Conservation (phyloP, 2,888 invertebrate genomes). For the Sympetrum striolatum region DNA sequence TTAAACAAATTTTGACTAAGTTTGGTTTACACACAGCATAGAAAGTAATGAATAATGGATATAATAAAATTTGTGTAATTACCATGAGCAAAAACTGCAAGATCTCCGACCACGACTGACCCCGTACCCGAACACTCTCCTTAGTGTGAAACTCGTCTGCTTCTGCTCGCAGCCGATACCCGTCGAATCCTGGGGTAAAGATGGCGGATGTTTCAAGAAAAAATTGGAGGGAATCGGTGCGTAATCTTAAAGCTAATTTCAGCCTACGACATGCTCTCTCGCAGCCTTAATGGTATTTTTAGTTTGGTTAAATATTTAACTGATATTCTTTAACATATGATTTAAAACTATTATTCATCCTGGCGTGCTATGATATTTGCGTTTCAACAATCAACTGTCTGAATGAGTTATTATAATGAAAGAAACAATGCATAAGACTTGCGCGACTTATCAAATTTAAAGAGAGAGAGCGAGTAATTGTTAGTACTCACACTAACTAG, state of each 20-base stretch:
- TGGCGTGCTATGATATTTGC: neutral
- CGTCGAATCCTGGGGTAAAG: conserved; percentile 44
- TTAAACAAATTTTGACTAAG: neutral
- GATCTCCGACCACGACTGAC: conserved; percentile 38
- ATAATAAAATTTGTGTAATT: neutral
- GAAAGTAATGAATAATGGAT: neutral
- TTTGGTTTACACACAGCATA: neutral
- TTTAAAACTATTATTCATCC: neutral
- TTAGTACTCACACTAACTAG: no score
- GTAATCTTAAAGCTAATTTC: conserved; percentile 10
- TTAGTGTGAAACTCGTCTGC: conserved; percentile 37
- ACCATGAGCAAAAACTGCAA: conserved; percentile 33
- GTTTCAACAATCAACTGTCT: neutral
- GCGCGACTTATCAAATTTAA: no score
- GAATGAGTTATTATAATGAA: neutral
- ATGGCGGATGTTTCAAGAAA: conserved; percentile 34
- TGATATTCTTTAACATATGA: neutral
- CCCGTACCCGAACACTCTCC: conserved; percentile 38
- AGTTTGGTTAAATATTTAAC: neutral
- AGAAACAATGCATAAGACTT: neutral
- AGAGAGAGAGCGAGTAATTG: no score
- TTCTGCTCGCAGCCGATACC: conserved; percentile 40
- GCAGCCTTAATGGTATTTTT: neutral
- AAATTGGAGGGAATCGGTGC: conserved; percentile 41
- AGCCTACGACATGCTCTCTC: neutral